Percentiles rank a stretch among this genome's conserved stretches.
phyloP scores from a whole-genome alignment of 2,888 invertebrate species.

The Ormyrus thymus region DNA sequence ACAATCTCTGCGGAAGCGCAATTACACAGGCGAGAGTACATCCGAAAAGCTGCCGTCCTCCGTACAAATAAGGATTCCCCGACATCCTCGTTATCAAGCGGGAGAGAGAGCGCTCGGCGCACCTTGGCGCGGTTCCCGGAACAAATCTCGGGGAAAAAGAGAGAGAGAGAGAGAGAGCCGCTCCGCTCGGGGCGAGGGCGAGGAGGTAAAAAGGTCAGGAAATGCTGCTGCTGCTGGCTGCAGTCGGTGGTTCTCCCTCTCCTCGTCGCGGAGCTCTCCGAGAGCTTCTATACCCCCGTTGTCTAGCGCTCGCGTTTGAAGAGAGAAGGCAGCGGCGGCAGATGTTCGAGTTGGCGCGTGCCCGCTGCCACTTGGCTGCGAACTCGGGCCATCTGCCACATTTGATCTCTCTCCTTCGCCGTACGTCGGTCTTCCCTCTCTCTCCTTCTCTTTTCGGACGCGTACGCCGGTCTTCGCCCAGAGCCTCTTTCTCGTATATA shows the following conservation, averaged over 20 bases:
- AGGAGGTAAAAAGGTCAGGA: slow-evolving; percentile 54
- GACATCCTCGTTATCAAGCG: slow-evolving; percentile 32
- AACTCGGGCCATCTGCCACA: slow-evolving; percentile 68
- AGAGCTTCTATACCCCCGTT: slow-evolving; percentile 31
- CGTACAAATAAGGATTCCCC: slow-evolving; percentile 22
- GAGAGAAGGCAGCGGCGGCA: slow-evolving; percentile 61
- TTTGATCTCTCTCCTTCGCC: slow-evolving; percentile 49
- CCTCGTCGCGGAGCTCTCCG: slow-evolving; percentile 12
- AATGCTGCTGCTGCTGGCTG: not conserved
- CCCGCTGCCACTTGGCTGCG: slow-evolving; percentile 75
- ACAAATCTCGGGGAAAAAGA: not conserved
- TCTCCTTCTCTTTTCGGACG: slow-evolving; percentile 25
- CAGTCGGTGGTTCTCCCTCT: slow-evolving; percentile 31
- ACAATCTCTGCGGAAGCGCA: no score
- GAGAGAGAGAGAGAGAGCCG: not conserved
- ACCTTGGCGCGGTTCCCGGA: not conserved
- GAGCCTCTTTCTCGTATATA: slow-evolving; percentile 11
- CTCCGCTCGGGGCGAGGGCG: not conserved
- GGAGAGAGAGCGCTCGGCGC: not conserved
- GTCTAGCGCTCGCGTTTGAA: slow-evolving; percentile 28
- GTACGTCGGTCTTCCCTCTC: slow-evolving; percentile 8
- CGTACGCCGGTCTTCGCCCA: not conserved
- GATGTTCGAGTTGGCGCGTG: slow-evolving; percentile 74
- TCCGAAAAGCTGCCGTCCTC: not conserved
- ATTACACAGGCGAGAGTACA: no score